A percentile compares a stretch with the other conserved stretches of the same genome.
Evolutionary conservation across 2,113 vertebrate species (phyloP).

Genomic region (Henicopernis longicauda): DNA sequence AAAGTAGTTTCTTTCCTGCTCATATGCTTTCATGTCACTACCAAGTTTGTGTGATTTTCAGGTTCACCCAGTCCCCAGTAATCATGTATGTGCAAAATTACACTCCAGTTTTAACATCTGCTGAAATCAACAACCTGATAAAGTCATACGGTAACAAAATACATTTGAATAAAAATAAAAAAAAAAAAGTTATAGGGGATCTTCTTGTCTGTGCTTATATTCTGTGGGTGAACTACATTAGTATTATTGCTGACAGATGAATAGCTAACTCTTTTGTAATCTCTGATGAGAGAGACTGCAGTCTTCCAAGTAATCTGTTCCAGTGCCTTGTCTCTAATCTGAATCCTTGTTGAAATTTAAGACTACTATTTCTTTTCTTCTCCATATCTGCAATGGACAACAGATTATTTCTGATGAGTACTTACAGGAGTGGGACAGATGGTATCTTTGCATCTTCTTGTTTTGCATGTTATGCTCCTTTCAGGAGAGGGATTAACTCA

Average conservation of each 20-base stretch:
- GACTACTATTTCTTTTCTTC: not conserved
- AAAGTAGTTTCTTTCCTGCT: not conserved
- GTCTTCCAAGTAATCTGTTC: not conserved
- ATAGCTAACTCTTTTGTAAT: not conserved
- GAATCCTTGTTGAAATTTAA: not conserved
- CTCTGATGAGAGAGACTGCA: not conserved
- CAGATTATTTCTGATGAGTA: not conserved
- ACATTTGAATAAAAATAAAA: not conserved
- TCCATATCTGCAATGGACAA: not conserved
- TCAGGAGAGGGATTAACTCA: not conserved
- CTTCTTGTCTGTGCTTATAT: not conserved
- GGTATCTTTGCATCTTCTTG: not conserved
- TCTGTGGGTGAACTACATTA: not conserved
- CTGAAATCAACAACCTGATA: not conserved
- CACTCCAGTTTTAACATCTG: not conserved
- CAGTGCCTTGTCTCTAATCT: not conserved
- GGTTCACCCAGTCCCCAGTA: not conserved
- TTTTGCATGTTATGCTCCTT: not conserved
- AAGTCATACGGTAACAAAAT: not conserved
- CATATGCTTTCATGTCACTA: not conserved
- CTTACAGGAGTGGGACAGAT: not conserved
- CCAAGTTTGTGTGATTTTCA: not conserved
- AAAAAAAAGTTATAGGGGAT: not conserved
- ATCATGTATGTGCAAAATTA: not conserved
- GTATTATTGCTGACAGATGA: not conserved